phyloP scores from a whole-genome alignment of 1,140 invertebrate species.

The Nilaparvata lugens region DNA sequence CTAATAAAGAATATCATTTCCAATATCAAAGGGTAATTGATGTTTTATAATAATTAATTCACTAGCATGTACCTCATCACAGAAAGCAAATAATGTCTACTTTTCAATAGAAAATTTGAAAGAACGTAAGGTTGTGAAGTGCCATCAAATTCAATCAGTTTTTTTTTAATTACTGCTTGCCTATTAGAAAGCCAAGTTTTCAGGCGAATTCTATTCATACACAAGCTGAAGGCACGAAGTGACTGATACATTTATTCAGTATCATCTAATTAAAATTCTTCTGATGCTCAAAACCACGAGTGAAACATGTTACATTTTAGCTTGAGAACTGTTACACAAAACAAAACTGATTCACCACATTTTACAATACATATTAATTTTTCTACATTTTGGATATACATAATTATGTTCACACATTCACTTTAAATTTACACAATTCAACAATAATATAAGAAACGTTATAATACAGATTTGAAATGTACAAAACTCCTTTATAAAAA shows the following conservation, averaged over 20 bases:
- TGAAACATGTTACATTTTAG: neutral
- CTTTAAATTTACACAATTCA: neutral
- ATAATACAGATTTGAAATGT: too few species aligned
- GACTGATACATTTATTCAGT: neutral
- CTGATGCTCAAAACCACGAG: too few species aligned
- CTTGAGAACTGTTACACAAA: neutral
- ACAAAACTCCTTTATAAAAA: too few species aligned
- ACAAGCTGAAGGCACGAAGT: constrained; percentile 2
- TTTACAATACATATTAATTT: neutral
- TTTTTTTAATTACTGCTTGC: too few species aligned
- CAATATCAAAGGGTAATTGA: neutral
- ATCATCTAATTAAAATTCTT: neutral
- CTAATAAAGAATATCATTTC: too few species aligned
- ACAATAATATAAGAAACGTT: too few species aligned
- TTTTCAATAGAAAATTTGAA: neutral
- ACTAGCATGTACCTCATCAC: neutral
- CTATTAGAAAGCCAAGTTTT: neutral
- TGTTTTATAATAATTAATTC: neutral
- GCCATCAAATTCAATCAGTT: too few species aligned
- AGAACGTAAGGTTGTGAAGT: neutral
- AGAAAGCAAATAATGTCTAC: neutral
- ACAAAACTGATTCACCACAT: neutral
- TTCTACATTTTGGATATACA: neutral
- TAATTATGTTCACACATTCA: neutral
- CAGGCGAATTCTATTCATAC: neutral